Evolutionary conservation across 2,113 vertebrate species (phyloP).

Genomic region (Dipodomys ordii): DNA sequence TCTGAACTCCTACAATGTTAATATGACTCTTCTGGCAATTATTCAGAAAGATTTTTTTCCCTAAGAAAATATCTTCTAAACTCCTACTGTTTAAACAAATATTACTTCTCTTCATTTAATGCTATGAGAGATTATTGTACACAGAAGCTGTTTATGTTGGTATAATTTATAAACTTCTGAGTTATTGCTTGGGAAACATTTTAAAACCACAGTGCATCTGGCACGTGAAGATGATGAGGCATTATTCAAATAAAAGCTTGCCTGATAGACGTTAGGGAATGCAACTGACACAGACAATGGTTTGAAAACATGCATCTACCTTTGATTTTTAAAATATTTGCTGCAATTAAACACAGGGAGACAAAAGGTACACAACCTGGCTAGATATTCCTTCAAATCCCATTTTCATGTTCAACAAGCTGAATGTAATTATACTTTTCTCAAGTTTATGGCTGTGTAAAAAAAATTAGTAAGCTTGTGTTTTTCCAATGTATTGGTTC

Average conservation of each 20-base stretch:
- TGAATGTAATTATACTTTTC: neutral
- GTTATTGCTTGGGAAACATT: constrained; percentile 61
- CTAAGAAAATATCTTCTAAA: constrained; percentile 52
- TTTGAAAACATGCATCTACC: constrained; percentile 48
- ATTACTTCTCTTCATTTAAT: constrained; percentile 71
- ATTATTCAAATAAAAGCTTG: constrained; percentile 63
- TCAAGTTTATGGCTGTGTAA: neutral
- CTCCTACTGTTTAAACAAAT: constrained; percentile 67
- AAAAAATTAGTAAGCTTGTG: neutral
- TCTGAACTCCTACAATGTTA: neutral
- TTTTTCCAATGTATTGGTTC: neutral
- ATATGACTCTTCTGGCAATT: constrained; percentile 63
- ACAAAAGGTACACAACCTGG: neutral
- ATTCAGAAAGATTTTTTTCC: constrained; percentile 37
- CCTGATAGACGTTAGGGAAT: constrained; percentile 9
- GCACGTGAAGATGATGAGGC: constrained; percentile 57
- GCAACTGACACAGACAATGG: neutral
- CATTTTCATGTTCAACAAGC: neutral
- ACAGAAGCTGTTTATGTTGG: constrained; percentile 65
- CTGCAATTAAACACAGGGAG: neutral
- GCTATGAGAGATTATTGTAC: constrained; percentile 62
- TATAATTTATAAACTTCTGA: constrained; percentile 58
- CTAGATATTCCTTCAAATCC: neutral
- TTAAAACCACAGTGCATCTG: constrained; percentile 35
- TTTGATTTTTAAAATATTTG: constrained; percentile 63